Conservation (phyloP, 2,797 vertebrate species). For the Tiaroga cobitis region DNA sequence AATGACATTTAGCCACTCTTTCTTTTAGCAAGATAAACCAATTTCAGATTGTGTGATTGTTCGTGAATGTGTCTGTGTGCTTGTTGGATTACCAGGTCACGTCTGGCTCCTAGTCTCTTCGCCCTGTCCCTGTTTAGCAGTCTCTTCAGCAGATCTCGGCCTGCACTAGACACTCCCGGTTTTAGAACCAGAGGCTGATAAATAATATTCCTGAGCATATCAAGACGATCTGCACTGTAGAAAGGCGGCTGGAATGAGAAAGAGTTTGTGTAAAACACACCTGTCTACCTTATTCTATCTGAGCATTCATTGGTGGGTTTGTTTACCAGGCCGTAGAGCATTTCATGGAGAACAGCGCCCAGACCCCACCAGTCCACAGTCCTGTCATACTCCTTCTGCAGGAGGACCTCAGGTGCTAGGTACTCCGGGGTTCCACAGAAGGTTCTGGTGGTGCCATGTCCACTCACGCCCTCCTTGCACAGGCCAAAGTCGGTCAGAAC, state of each 20-base stretch:
- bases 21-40: not conserved
- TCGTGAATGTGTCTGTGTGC: not conserved
- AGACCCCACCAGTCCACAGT: constrained; percentile 84
- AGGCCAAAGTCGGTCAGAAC: constrained; percentile 88
- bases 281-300: not conserved
- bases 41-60: constrained; percentile 15
- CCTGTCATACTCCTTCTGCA: constrained; percentile 74
- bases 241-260: constrained; percentile 77
- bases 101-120: constrained; percentile 72
- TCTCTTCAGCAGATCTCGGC: constrained; percentile 70
- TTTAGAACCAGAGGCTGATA: constrained; percentile 72
- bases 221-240: constrained; percentile 73
- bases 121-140: constrained; percentile 74
- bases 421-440: constrained; percentile 96
- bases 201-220: constrained; percentile 82
- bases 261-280: constrained; percentile 8
- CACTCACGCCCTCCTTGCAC: constrained; percentile 87
- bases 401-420: constrained; percentile 80
- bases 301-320: not conserved
- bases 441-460: constrained; percentile 87
- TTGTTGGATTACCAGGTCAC: constrained; percentile 74
- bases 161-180: constrained; percentile 67
- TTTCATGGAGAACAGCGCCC: constrained; percentile 81
- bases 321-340: constrained; percentile 79
- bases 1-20: constrained; percentile 1